Conservation (phyloP, 2,888 invertebrate species). For the Cremastinae sp. region DNA sequence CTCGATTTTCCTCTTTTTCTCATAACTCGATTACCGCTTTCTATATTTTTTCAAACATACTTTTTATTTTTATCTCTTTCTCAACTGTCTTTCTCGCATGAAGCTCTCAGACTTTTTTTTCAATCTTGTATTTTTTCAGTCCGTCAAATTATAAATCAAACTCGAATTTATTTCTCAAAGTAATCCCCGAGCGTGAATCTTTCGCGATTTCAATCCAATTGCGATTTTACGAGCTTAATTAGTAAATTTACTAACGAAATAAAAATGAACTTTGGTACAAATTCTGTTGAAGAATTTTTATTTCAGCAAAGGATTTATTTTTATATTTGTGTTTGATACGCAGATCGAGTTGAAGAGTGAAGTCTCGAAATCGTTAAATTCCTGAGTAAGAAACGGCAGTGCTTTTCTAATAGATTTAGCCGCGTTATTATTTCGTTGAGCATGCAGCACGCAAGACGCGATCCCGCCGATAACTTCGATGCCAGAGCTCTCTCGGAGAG, state of each 20-base stretch:
- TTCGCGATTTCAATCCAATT: too few relatives aligned
- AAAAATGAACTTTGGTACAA: too few relatives aligned
- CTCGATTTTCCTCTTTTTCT: constrained; percentile 8
- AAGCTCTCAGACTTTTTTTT: not conserved
- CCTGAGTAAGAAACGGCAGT: constrained; percentile 35
- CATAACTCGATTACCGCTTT: constrained; percentile 44
- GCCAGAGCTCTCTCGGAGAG: constrained; percentile 25
- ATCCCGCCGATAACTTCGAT: constrained; percentile 55
- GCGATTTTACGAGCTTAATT: too few relatives aligned
- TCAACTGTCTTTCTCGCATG: constrained; percentile 18
- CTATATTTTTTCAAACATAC: constrained; percentile 7
- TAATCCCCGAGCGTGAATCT: not conserved
- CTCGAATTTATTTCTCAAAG: too few relatives aligned
- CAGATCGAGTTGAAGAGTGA: constrained; percentile 9
- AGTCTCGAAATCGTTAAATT: constrained; percentile 59
- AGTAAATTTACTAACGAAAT: not conserved
- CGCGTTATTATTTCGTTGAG: constrained; percentile 74
- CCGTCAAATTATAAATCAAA: constrained; percentile 2
- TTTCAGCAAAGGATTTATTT: too few relatives aligned
- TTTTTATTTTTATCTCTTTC: constrained; percentile 12
- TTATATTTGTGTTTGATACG: too few relatives aligned
- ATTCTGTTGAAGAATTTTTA: too few relatives aligned
- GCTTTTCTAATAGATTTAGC: constrained; percentile 75
- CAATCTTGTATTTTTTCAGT: not conserved
- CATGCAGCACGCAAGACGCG: constrained; percentile 71